Evolutionary conservation across 1,140 invertebrate genomes (phyloP).

Genomic region (Euura saliciscinereae): DNA sequence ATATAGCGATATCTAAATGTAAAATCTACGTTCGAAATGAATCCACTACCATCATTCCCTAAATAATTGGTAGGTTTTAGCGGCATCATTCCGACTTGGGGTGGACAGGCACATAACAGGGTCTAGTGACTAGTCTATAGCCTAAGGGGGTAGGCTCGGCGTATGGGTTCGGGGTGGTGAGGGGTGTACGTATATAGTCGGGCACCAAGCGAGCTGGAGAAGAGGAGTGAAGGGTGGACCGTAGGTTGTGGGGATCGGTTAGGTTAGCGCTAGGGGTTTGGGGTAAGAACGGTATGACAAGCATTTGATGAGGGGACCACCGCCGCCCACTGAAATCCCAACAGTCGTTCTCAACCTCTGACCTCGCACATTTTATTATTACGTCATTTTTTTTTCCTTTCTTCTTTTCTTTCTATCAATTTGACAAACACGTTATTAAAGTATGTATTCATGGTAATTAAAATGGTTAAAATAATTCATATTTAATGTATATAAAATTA

Average conservation of each 20-base stretch:
- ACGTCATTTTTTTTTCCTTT: too few relatives aligned
- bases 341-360: slow-evolving; percentile 41
- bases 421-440: too few relatives aligned
- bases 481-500: too few relatives aligned
- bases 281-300: slow-evolving; percentile 58
- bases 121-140: slow-evolving; percentile 23
- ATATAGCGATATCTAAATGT: background rate
- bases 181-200: slow-evolving; percentile 18
- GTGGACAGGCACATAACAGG: background rate
- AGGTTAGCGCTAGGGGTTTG: slow-evolving; percentile 40
- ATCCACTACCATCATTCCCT: background rate
- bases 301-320: slow-evolving; percentile 56
- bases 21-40: background rate
- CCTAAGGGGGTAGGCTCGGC: slow-evolving; percentile 28
- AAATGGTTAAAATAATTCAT: too few relatives aligned
- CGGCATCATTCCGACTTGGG: slow-evolving; percentile 43
- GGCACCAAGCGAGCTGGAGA: slow-evolving; percentile 42
- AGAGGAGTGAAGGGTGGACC: slow-evolving; percentile 15
- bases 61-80: slow-evolving; percentile 53
- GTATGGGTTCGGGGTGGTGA: slow-evolving; percentile 20
- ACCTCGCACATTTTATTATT: too few relatives aligned
- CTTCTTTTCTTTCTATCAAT: too few relatives aligned
- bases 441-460: too few relatives aligned
- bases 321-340: slow-evolving; percentile 53
- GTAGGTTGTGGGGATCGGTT: slow-evolving; percentile 32